A percentile compares a stretch with the other conserved stretches of the same genome.
Conservation (phyloP, 1,140 invertebrate species). For the Stegodyphus mimosarum region DNA sequence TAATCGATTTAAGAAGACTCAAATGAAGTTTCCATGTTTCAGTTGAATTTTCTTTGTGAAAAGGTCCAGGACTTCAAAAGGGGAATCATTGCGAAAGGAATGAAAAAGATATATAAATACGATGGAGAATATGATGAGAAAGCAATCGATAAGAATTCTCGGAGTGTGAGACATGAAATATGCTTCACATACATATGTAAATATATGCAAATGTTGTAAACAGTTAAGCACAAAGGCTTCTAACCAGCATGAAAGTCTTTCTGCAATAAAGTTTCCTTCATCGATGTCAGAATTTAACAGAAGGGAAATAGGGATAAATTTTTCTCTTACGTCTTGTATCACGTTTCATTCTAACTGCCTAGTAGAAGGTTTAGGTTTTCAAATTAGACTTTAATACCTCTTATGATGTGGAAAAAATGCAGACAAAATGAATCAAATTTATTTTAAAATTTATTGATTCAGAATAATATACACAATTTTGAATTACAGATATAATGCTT, state of each 20-base stretch:
- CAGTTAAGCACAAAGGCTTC: slow-evolving; percentile 28
- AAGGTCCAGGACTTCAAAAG: neutral
- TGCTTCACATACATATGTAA: slow-evolving; percentile 34
- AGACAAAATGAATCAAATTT: no score
- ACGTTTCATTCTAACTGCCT: no score
- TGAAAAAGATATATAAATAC: neutral
- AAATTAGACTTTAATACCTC: no score
- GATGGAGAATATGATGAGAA: slow-evolving; percentile 15
- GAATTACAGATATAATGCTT: no score
- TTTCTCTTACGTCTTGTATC: no score
- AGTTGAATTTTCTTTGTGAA: slow-evolving; percentile 29
- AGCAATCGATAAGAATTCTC: slow-evolving; percentile 22
- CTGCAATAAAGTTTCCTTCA: no score
- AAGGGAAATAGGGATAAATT: no score
- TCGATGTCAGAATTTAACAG: no score
- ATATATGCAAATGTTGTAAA: slow-evolving; percentile 33
- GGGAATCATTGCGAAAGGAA: neutral
- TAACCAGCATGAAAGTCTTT: neutral
- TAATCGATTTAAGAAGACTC: slow-evolving; percentile 39
- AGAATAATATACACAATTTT: no score
- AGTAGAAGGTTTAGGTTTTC: no score
- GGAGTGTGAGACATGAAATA: neutral
- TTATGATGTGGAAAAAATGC: no score
- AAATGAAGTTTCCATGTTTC: slow-evolving; percentile 39
- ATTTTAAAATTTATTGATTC: no score